A percentile compares a stretch with the other conserved stretches of the same genome.
Evolutionary conservation across 92 coral and sea anemone genomes (phyloP).

Genomic region (Plumapathes pennacea): DNA sequence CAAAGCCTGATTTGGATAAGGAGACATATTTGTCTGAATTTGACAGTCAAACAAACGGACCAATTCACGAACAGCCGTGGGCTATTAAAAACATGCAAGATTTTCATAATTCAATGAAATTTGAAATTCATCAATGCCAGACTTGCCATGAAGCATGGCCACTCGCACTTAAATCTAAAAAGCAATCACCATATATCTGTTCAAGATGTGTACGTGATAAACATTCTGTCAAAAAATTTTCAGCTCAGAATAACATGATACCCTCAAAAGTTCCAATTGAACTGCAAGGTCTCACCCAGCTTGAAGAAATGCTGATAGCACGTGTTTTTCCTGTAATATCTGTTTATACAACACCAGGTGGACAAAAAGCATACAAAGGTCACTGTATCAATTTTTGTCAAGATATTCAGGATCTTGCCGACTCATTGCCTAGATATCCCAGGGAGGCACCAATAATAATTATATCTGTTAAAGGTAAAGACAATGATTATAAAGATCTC

Average conservation of each 20-base stretch:
- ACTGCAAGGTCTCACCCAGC: constrained; percentile 67
- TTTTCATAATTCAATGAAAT: constrained; percentile 32
- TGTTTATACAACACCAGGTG: constrained; percentile 74
- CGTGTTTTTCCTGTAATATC: constrained; percentile 64
- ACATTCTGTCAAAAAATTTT: constrained; percentile 51
- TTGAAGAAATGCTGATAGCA: constrained; percentile 78
- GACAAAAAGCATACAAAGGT: constrained; percentile 66
- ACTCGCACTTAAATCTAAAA: constrained; percentile 32
- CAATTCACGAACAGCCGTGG: constrained; percentile 4
- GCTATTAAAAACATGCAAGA: constrained; percentile 3
- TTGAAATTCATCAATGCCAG: constrained; percentile 18
- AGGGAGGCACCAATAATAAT: constrained; percentile 50
- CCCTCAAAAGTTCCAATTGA: constrained; percentile 70
- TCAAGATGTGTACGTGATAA: constrained; percentile 55
- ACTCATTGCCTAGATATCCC: constrained; percentile 52
- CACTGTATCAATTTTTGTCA: constrained; percentile 54
- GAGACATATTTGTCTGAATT: constrained; percentile 3
- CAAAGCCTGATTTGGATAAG: neutral
- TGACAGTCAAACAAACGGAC: constrained; percentile 5
- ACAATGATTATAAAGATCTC: constrained; percentile 50
- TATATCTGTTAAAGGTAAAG: constrained; percentile 41
- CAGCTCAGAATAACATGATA: constrained; percentile 57
- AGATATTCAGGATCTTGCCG: constrained; percentile 45
- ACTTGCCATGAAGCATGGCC: constrained; percentile 59
- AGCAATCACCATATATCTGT: constrained; percentile 39